Conservation (phyloP, 2,797 vertebrate species). For the Numenius phaeopus region DNA sequence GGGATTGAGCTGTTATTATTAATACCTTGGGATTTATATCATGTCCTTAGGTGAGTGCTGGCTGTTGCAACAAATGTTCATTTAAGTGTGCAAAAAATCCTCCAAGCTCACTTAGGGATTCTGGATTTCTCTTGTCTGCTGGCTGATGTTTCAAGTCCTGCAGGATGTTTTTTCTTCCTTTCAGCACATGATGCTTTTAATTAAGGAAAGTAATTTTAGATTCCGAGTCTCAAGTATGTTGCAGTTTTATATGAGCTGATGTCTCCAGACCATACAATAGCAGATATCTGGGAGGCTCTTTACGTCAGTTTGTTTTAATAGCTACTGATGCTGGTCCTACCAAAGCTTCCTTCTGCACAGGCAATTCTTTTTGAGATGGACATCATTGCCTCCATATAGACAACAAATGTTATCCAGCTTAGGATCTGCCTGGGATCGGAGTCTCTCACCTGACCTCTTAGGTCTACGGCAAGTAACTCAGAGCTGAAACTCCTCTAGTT, state of each 20-base stretch:
- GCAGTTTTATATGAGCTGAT: background rate
- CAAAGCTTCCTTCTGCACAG: background rate
- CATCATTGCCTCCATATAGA: background rate
- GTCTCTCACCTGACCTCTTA: background rate
- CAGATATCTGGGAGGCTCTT: slow-evolving; percentile 5
- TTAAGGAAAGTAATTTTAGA: slow-evolving; percentile 40
- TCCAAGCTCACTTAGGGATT: background rate
- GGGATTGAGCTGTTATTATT: background rate
- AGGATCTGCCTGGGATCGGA: background rate
- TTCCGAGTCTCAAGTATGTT: background rate
- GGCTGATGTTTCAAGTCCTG: background rate
- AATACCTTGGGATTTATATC: background rate
- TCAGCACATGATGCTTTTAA: slow-evolving; percentile 23
- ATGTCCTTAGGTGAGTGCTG: background rate
- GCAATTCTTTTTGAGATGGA: background rate
- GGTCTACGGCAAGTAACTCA: background rate
- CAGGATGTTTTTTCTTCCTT: background rate
- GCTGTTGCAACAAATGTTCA: background rate
- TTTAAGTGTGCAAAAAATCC: background rate
- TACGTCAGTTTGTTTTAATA: background rate
- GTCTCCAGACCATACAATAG: background rate
- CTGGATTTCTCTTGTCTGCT: background rate
- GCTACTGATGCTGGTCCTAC: background rate
- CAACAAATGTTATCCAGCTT: background rate
- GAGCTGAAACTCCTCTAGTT: background rate